Evolutionary conservation across 1,140 invertebrate genomes (phyloP).

Genomic region (Zaprionus taronus): DNA sequence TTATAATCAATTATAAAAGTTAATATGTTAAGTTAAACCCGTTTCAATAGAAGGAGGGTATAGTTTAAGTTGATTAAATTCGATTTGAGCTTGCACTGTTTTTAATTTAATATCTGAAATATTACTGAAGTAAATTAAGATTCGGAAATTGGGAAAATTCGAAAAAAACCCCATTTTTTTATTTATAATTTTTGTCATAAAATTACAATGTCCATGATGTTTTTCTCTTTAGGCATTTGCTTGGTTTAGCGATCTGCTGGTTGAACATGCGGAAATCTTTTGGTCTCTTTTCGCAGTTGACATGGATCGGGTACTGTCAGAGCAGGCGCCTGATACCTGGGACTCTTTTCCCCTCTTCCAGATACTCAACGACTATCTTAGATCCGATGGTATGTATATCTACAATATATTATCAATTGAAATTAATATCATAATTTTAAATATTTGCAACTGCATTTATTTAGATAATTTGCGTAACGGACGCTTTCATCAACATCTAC

Average conservation of each 20-base stretch:
- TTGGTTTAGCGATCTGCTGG: conserved; percentile 99
- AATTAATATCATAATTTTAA: no score
- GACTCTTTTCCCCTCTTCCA: conserved; percentile 99
- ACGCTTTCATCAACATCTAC: conserved; percentile 97
- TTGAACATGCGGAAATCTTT: conserved; percentile 99
- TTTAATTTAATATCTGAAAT: no score
- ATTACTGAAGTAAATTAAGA: background rate
- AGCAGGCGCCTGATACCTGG: conserved; percentile 98
- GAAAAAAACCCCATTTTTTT: background rate
- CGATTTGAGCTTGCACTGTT: no score
- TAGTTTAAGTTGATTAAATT: no score
- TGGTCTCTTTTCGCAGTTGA: conserved; percentile 99
- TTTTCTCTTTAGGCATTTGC: conserved; percentile 95
- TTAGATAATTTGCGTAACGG: conserved; percentile 98
- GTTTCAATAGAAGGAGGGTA: no score
- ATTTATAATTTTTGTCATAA: background rate
- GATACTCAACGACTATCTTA: conserved; percentile 98
- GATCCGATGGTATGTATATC: conserved; percentile 92
- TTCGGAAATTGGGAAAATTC: background rate
- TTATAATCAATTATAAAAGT: no score
- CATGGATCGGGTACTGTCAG: conserved; percentile 98
- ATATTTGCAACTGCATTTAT: background rate
- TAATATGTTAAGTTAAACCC: no score
- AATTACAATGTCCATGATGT: conserved; percentile 1
- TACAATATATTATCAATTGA: no score